These are phyloP conservation scores for Molossus alvarezi DNA, from an alignment of 2,797 vertebrate genomes.

Conservation along the genomic window DNA sequence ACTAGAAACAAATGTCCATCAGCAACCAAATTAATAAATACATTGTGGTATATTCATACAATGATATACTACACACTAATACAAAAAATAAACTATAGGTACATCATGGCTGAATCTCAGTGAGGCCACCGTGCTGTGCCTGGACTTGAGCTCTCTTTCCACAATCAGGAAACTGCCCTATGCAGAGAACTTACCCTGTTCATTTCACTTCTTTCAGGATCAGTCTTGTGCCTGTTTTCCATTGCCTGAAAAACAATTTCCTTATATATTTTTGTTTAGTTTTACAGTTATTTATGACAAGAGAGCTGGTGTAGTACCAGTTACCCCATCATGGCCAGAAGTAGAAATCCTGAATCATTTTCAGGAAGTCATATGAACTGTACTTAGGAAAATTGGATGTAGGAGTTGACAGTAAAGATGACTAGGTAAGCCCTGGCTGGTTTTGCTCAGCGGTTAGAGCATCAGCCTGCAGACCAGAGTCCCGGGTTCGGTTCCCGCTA, in stretches of 20 bases:
- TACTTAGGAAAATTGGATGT: background rate
- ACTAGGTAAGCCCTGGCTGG: background rate
- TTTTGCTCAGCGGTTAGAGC: no score
- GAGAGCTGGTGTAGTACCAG: background rate
- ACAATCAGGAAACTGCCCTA: background rate
- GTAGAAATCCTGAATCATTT: background rate
- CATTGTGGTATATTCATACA: background rate
- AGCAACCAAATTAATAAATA: conserved; percentile 12
- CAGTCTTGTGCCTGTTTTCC: background rate
- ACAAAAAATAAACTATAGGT: background rate
- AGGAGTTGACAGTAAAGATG: background rate
- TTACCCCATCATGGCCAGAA: background rate
- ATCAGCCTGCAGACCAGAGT: no score
- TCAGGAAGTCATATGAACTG: conserved; percentile 1
- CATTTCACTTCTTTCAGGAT: background rate
- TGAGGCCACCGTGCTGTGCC: background rate
- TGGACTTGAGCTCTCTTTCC: background rate
- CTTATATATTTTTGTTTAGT: background rate
- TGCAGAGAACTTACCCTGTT: background rate
- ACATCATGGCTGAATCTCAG: background rate
- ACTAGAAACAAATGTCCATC: conserved; percentile 6
- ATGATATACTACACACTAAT: background rate
- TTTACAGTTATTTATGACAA: background rate
- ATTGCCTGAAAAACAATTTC: background rate
- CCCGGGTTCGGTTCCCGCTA: no score